Conservation (phyloP, 2,113 vertebrate species). For the Gambusia holbrooki region DNA sequence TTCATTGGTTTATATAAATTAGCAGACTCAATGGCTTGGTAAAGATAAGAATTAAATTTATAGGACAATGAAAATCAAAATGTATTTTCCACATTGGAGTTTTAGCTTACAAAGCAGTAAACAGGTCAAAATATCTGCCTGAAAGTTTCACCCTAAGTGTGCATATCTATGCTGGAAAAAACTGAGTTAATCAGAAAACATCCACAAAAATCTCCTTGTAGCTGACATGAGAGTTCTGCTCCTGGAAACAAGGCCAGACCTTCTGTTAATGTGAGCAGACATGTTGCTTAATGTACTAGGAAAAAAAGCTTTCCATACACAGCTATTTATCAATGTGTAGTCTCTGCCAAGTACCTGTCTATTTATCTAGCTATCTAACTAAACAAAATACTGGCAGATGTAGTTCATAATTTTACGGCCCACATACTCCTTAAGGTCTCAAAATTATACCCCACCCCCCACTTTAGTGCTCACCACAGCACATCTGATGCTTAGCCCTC, state of each 20-base stretch:
- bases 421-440: conserved; percentile 15
- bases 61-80: conserved; percentile 27
- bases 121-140: conserved; percentile 31
- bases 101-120: not conserved
- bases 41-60: conserved; percentile 24
- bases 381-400: not conserved
- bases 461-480: conserved; percentile 2
- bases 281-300: conserved; percentile 44
- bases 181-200: conserved; percentile 53
- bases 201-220: conserved; percentile 46
- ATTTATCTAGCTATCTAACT: no score
- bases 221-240: conserved; percentile 55
- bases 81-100: conserved; percentile 12
- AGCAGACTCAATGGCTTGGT: conserved; percentile 21
- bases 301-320: conserved; percentile 26
- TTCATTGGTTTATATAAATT: not conserved
- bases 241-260: conserved; percentile 56
- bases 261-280: conserved; percentile 57
- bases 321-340: not conserved
- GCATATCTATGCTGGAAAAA: conserved; percentile 49
- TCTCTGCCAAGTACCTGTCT: not conserved
- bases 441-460: conserved; percentile 23
- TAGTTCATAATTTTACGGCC: not conserved
- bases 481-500: conserved; percentile 6
- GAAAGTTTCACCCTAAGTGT: conserved; percentile 34